Evolutionary conservation across 2,113 vertebrate species (phyloP).

Genomic region (Perca fluviatilis): DNA sequence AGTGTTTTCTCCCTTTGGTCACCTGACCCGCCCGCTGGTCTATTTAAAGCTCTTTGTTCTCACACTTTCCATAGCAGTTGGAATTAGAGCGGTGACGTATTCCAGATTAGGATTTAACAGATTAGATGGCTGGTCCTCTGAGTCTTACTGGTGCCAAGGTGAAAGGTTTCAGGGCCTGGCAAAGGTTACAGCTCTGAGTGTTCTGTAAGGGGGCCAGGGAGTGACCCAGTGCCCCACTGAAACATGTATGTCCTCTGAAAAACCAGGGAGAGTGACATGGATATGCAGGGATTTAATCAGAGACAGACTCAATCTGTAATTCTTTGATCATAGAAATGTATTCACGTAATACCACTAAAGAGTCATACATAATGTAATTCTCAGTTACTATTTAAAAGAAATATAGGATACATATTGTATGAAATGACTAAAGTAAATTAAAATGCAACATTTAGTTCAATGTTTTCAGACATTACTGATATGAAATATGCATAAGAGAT

Average conservation of each 20-base stretch:
- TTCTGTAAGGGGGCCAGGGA: background rate
- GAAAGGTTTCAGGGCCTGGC: conserved; percentile 49
- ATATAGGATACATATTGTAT: too few species aligned
- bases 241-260: background rate
- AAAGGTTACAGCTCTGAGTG: conserved; percentile 27
- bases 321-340: background rate
- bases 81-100: conserved; percentile 60
- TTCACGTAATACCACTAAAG: background rate
- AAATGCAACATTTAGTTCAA: too few species aligned
- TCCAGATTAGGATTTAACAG: conserved; percentile 74
- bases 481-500: background rate
- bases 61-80: conserved; percentile 64
- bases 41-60: conserved; percentile 64
- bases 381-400: background rate
- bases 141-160: conserved; percentile 30
- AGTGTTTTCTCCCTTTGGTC: conserved; percentile 2
- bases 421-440: too few species aligned
- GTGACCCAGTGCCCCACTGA: conserved; percentile 26
- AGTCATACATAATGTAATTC: background rate
- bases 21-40: background rate
- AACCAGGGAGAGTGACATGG: background rate
- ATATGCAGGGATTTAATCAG: background rate
- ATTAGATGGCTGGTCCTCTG: conserved; percentile 44
- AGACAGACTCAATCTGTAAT: background rate
- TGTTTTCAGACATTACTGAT: too few species aligned